Percentiles rank a stretch among this genome's conserved stretches.
phyloP scores from a whole-genome alignment of 1,140 invertebrate genomes.

The Aphaenogaster rudis region DNA sequence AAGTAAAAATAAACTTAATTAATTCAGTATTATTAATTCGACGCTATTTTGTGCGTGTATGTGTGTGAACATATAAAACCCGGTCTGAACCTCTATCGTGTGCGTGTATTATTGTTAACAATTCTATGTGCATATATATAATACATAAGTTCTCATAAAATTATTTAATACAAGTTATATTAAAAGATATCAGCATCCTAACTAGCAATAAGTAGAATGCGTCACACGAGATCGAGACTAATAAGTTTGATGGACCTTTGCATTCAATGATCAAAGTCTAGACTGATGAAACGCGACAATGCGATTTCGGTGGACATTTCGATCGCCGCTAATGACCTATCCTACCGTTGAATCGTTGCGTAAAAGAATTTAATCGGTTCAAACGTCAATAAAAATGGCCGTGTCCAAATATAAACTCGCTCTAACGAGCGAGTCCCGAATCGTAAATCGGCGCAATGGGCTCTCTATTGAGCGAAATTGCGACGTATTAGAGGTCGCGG shows the following conservation, averaged over 20 bases:
- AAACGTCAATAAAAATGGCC: slow-evolving; percentile 8
- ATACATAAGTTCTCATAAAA: neutral
- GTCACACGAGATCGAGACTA: neutral
- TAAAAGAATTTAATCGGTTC: slow-evolving; percentile 21
- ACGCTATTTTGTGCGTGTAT: neutral
- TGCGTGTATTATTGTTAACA: neutral
- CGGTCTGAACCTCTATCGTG: neutral
- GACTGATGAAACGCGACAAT: neutral
- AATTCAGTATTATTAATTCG: neutral
- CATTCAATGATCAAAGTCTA: neutral
- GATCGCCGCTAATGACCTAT: neutral
- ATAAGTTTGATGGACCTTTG: neutral
- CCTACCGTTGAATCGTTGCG: neutral
- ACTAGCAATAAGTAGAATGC: neutral
- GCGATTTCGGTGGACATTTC: neutral
- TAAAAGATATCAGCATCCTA: neutral
- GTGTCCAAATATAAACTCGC: slow-evolving; percentile 54
- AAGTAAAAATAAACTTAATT: neutral
- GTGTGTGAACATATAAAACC: neutral
- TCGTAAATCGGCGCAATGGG: slow-evolving; percentile 37
- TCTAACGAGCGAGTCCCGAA: slow-evolving; percentile 16
- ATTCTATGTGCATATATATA: neutral
- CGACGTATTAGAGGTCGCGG: slow-evolving; percentile 28
- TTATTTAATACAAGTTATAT: neutral
- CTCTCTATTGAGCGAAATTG: slow-evolving; percentile 57